phyloP scores from a whole-genome alignment of 2,113 vertebrate species.

The Corythornis cristatus region DNA sequence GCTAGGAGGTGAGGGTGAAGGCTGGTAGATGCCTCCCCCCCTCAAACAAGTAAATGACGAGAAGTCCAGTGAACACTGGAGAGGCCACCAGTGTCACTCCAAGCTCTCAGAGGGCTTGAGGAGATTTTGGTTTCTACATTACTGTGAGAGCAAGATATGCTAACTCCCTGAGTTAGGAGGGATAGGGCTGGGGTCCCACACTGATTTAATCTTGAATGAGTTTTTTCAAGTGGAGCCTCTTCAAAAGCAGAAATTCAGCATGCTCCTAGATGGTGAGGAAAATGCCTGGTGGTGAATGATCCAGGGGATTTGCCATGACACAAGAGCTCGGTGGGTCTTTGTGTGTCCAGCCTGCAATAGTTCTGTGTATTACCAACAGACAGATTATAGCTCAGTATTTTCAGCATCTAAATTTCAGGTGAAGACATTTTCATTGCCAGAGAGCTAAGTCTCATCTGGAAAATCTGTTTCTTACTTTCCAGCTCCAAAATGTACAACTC shows the following conservation, averaged over 20 bases:
- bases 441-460: background rate
- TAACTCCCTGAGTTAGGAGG: background rate
- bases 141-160: background rate
- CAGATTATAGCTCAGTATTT: background rate
- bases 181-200: background rate
- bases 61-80: background rate
- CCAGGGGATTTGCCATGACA: background rate
- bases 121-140: background rate
- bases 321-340: background rate
- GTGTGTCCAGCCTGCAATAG: background rate
- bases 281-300: background rate
- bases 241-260: background rate
- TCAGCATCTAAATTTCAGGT: background rate
- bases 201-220: background rate
- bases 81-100: background rate
- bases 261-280: background rate
- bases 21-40: background rate
- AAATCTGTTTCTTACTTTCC: background rate
- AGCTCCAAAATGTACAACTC: background rate
- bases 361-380: background rate
- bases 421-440: background rate
- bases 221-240: background rate
- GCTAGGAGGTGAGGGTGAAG: background rate
- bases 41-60: background rate
- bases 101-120: background rate